These are phyloP conservation scores for Buathra laborator DNA, from an alignment of 2,888 invertebrate genomes.

Conservation along the genomic window DNA sequence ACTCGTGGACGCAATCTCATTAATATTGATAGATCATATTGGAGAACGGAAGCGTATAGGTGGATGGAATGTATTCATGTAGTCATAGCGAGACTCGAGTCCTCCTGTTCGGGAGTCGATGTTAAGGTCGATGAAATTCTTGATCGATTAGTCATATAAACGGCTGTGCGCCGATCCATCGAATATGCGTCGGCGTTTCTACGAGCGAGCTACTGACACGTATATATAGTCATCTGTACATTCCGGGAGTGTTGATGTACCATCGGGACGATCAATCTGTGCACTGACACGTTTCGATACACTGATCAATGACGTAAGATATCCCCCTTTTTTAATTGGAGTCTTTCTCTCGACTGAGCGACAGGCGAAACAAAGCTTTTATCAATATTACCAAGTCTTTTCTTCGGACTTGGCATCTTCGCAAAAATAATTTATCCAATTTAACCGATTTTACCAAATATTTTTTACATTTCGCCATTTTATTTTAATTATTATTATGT, in stretches of 20 bases:
- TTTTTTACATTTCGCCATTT: too few species aligned
- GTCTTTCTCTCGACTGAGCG: background rate
- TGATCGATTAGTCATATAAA: slow-evolving; percentile 61
- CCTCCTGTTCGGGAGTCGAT: slow-evolving; percentile 41
- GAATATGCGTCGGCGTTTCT: slow-evolving; percentile 68
- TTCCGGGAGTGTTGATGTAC: slow-evolving; percentile 24
- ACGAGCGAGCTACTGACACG: slow-evolving; percentile 25
- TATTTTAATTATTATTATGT: too few species aligned
- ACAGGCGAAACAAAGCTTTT: background rate
- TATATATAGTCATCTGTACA: background rate
- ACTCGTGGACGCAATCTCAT: slow-evolving; percentile 48
- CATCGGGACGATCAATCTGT: slow-evolving; percentile 60
- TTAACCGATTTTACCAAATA: too few species aligned
- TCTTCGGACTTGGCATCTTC: too few species aligned
- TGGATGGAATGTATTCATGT: background rate
- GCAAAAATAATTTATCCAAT: too few species aligned
- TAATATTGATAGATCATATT: slow-evolving; percentile 60
- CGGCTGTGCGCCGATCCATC: slow-evolving; percentile 50
- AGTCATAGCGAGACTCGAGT: background rate
- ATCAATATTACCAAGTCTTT: too few species aligned
- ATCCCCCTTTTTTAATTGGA: background rate
- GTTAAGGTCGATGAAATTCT: slow-evolving; percentile 62
- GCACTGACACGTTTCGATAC: slow-evolving; percentile 53
- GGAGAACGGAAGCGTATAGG: slow-evolving; percentile 36
- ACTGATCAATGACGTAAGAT: slow-evolving; percentile 30